Evolutionary conservation across 2,113 vertebrate species (phyloP).

Genomic region (Gavia stellata): DNA sequence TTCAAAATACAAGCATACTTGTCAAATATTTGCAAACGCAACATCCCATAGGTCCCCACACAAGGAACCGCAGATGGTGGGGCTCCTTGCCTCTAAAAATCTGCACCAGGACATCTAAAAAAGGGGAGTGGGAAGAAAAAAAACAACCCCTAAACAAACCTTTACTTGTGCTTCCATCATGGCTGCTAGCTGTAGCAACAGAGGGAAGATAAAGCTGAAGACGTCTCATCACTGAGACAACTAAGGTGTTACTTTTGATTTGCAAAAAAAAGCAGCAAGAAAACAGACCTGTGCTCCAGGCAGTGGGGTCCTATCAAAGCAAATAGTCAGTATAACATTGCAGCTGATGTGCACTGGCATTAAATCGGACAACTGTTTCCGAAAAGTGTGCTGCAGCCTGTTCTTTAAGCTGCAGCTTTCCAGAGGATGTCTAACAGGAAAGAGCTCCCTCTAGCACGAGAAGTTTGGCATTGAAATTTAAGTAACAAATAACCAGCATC

Average conservation of each 20-base stretch:
- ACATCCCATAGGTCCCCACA: background rate
- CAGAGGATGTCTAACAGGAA: background rate
- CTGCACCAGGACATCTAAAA: background rate
- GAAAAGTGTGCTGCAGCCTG: background rate
- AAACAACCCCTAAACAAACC: background rate
- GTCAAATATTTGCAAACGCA: background rate
- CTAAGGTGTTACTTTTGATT: background rate
- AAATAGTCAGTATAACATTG: background rate
- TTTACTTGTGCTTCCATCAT: background rate
- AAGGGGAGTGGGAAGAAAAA: accelerated
- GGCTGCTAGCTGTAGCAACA: background rate
- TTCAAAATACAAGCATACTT: background rate
- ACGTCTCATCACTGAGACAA: background rate
- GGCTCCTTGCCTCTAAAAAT: background rate
- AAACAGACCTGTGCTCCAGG: background rate
- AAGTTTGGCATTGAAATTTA: background rate
- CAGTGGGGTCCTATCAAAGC: background rate
- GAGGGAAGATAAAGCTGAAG: background rate
- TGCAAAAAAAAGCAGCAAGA: background rate
- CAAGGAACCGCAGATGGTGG: background rate
- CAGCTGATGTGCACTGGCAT: background rate
- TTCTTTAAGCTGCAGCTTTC: background rate
- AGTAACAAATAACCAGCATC: background rate
- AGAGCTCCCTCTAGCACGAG: conserved; percentile 53
- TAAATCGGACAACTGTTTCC: background rate